Evolutionary conservation across 2,888 invertebrate genomes (phyloP).

Genomic region (Euzetes globulus): DNA sequence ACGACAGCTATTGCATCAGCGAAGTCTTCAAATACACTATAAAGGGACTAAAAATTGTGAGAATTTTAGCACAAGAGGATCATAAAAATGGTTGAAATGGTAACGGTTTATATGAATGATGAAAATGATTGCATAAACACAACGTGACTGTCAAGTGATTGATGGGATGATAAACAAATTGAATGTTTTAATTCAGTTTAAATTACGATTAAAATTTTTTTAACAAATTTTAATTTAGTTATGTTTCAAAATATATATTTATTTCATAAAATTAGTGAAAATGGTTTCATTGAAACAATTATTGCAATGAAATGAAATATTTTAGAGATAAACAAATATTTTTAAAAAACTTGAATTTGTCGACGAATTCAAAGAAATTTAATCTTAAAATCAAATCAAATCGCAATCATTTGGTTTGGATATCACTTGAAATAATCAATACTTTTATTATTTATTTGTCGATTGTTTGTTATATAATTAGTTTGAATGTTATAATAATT

Average conservation of each 20-base stretch:
- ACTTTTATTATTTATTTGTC: not conserved
- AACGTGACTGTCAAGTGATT: not conserved
- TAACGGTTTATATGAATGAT: not conserved
- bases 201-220: not conserved
- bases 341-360: too few relatives aligned
- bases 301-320: too few relatives aligned
- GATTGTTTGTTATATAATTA: not conserved
- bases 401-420: too few relatives aligned
- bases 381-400: too few relatives aligned
- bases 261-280: too few relatives aligned
- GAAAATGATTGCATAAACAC: not conserved
- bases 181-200: not conserved
- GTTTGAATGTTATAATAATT: not conserved
- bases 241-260: too few relatives aligned
- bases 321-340: too few relatives aligned
- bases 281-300: too few relatives aligned
- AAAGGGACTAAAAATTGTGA: not conserved
- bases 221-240: too few relatives aligned
- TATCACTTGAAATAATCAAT: too few relatives aligned
- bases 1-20: not conserved
- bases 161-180: not conserved
- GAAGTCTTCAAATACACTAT: not conserved
- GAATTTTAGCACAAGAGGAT: not conserved
- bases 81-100: not conserved
- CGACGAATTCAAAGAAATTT: too few relatives aligned